These are phyloP conservation scores for Malacoraja senta DNA, from an alignment of 2,797 vertebrate species.

Conservation along the genomic window DNA sequence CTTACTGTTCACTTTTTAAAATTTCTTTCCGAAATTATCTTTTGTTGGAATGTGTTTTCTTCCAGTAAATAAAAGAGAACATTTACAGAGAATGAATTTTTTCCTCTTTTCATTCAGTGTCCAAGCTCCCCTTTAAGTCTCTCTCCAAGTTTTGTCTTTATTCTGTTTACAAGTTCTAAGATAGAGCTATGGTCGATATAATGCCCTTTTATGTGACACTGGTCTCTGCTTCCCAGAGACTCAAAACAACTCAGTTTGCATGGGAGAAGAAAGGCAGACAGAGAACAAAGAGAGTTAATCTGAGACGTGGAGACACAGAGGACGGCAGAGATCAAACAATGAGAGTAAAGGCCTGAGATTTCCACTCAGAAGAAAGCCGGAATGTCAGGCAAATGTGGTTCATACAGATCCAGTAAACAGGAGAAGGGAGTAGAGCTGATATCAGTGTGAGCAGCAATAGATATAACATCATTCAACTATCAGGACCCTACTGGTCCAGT, in stretches of 20 bases:
- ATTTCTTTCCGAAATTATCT: neutral
- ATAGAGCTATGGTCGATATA: conserved; percentile 22
- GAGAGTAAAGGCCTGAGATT: conserved; percentile 24
- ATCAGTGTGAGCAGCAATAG: neutral
- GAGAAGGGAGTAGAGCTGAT: neutral
- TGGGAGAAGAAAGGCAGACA: conserved; percentile 29
- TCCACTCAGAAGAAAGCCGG: conserved; percentile 14
- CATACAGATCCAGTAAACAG: conserved; percentile 19
- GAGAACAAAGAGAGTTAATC: conserved; percentile 38
- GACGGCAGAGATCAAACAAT: conserved; percentile 32
- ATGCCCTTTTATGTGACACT: conserved; percentile 28
- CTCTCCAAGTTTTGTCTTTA: conserved; percentile 20
- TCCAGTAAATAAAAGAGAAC: neutral
- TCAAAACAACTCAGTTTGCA: conserved; percentile 34
- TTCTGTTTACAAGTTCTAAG: conserved; percentile 10
- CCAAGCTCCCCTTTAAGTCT: conserved; percentile 10
- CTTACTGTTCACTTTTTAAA: neutral
- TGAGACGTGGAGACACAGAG: conserved; percentile 34
- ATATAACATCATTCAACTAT: neutral
- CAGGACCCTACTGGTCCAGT: neutral
- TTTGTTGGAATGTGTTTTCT: neutral
- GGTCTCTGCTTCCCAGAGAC: conserved; percentile 33
- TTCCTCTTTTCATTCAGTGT: conserved; percentile 19
- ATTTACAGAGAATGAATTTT: conserved; percentile 7
- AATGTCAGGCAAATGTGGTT: conserved; percentile 24